These are phyloP conservation scores for Maniola jurtina DNA, from an alignment of 1,140 invertebrate species.

Conservation along the genomic window DNA sequence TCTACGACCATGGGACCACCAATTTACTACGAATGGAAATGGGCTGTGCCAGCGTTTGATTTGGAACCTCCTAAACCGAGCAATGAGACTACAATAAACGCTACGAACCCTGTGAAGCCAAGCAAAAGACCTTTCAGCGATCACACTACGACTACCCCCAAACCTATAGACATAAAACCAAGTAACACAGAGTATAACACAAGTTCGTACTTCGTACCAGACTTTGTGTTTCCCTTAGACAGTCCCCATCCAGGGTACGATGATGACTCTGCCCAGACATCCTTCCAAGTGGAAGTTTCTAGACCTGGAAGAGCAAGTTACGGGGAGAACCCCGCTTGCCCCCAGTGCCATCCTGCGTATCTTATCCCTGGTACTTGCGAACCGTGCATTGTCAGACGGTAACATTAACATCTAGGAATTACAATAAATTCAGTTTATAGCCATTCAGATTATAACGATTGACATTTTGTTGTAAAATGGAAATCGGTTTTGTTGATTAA, in stretches of 20 bases:
- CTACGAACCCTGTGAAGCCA: constrained; percentile 33
- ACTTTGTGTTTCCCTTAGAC: constrained; percentile 80
- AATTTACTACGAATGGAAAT: constrained; percentile 82
- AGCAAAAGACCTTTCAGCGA: constrained; percentile 53
- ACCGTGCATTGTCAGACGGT: constrained; percentile 78
- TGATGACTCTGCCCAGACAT: constrained; percentile 77
- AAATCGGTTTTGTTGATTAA: background rate
- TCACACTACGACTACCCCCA: constrained; percentile 44
- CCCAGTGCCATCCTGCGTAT: constrained; percentile 81
- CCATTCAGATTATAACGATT: constrained; percentile 14
- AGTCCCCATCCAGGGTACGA: constrained; percentile 79
- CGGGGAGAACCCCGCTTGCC: constrained; percentile 80
- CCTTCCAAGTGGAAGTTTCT: constrained; percentile 79
- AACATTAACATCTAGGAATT: constrained; percentile 29
- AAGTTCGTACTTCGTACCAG: constrained; percentile 77
- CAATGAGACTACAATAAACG: constrained; percentile 46
- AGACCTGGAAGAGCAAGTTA: constrained; percentile 75
- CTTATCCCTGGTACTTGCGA: constrained; percentile 79
- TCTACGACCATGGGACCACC: constrained; percentile 81
- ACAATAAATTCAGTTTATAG: constrained; percentile 12
- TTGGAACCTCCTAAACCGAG: constrained; percentile 74
- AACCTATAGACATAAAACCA: constrained; percentile 43
- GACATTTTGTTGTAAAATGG: constrained; percentile 7
- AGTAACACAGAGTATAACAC: constrained; percentile 64
- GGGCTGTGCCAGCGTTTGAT: constrained; percentile 80